Evolutionary conservation across 1,140 invertebrate genomes (phyloP).

Genomic region (Drosophila repleta): DNA sequence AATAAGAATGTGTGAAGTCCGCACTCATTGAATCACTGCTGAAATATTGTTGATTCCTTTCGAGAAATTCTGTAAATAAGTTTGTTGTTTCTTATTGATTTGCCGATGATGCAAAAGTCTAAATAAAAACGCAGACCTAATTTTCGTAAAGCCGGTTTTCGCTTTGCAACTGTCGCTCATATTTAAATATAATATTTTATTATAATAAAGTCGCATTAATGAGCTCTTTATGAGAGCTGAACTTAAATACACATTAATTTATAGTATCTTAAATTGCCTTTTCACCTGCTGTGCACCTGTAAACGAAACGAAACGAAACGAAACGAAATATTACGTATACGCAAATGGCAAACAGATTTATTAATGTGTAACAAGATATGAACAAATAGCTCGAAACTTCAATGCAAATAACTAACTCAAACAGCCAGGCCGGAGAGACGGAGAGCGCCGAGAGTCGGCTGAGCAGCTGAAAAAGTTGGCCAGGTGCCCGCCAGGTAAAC

Average conservation of each 20-base stretch:
- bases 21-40: constrained; percentile 59
- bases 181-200: constrained; percentile 40
- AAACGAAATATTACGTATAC: constrained; percentile 53
- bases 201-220: constrained; percentile 27
- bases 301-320: too few relatives aligned
- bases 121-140: constrained; percentile 81
- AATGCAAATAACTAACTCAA: constrained; percentile 79
- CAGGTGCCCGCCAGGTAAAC: constrained; percentile 61
- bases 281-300: constrained; percentile 24
- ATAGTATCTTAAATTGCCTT: too few relatives aligned
- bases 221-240: constrained; percentile 31
- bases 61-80: constrained; percentile 47
- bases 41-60: constrained; percentile 4
- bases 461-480: constrained; percentile 45
- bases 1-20: neutral
- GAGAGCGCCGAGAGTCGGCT: constrained; percentile 22
- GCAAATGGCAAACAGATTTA: constrained; percentile 9
- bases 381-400: constrained; percentile 55
- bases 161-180: constrained; percentile 30
- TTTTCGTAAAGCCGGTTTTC: constrained; percentile 61
- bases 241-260: constrained; percentile 37
- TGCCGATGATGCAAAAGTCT: constrained; percentile 72
- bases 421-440: constrained; percentile 52
- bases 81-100: constrained; percentile 43
- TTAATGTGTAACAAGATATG: constrained; percentile 51